A percentile compares a stretch with the other conserved stretches of the same genome.
These are phyloP conservation scores for Polyploca ridens DNA, from an alignment of 2,888 invertebrate species.

Conservation along the genomic window DNA sequence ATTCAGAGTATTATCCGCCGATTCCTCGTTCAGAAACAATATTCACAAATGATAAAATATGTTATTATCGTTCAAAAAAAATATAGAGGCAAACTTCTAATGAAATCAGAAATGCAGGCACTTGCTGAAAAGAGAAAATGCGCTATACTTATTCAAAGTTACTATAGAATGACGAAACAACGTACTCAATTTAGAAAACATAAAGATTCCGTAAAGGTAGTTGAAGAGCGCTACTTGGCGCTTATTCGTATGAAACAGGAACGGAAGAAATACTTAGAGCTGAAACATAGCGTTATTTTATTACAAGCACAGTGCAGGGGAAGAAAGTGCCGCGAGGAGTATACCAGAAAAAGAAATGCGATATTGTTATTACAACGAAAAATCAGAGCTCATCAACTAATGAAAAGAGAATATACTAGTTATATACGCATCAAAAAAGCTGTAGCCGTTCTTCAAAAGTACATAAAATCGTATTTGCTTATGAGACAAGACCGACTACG, in stretches of 20 bases:
- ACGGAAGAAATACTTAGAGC: slow-evolving; percentile 52
- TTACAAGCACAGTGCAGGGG: slow-evolving; percentile 80
- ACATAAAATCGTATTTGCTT: slow-evolving; percentile 64
- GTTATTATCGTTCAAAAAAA: slow-evolving; percentile 61
- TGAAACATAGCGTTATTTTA: slow-evolving; percentile 57
- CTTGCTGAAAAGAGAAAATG: slow-evolving; percentile 47
- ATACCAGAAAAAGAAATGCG: slow-evolving; percentile 51
- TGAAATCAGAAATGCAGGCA: slow-evolving; percentile 59
- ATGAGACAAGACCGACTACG: slow-evolving; percentile 50
- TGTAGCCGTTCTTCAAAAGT: slow-evolving; percentile 74
- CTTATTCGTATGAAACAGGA: slow-evolving; percentile 62
- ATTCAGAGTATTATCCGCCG: slow-evolving; percentile 60
- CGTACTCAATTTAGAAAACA: slow-evolving; percentile 44
- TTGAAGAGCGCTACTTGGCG: slow-evolving; percentile 57
- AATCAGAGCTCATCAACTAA: slow-evolving; percentile 71
- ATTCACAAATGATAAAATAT: slow-evolving; percentile 48
- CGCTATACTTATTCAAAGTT: slow-evolving; percentile 69
- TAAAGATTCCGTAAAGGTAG: slow-evolving; percentile 52
- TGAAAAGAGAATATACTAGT: slow-evolving; percentile 57
- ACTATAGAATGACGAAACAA: slow-evolving; percentile 64
- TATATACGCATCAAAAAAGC: slow-evolving; percentile 67
- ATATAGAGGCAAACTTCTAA: slow-evolving; percentile 66
- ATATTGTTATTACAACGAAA: slow-evolving; percentile 77
- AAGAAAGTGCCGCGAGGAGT: slow-evolving; percentile 65
- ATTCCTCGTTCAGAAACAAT: slow-evolving; percentile 55